Evolutionary conservation across 2,888 invertebrate species (phyloP), one percentile per base, ranked within the genome.

Genomic region (Dorcus hopei): DNA sequence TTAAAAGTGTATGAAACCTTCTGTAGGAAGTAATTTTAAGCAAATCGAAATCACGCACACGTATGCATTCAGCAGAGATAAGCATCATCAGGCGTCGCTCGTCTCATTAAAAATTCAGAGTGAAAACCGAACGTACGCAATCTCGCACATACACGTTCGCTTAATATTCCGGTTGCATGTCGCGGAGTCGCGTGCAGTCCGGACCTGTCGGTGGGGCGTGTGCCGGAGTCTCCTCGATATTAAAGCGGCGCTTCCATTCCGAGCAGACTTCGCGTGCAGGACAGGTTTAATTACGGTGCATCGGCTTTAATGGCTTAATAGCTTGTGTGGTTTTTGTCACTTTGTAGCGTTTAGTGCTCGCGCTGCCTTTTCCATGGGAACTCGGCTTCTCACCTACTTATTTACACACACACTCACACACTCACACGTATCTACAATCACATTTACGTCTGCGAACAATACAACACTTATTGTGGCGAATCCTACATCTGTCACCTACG

Each of bases 181-280:
- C 33, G 19, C 40, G 47, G 52, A 50, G 52, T 49, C 42, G 38
- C 48, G 42, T 38, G 41, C 26, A 54, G 58, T 69, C 63, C 70
- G 70, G 68, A 63, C 65, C 70, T 70, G 72, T 54, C 49, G 59
- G 51, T 62, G 62, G 71, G 70, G 70, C 70, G 70, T 70, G 69
- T 66, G 69, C 68, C 70, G 62, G 54, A 53, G 59, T 65, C 65
- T 66, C 68, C 65, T 66, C 63, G 65, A 68, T 70, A 61, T 72
- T 72, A 72, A 73, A 72, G 72, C 66, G 41, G 73, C 63, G 66
- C 71, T 67, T 59, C 65, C 62, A 61, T 65, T 71, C 55, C 55
- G 57, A 50, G 49, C 67, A 61, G 61, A 62, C 62, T 62, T 71
- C 67, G 69, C 68, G 67, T 66, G 69, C 65, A 62, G 65, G 61